These are phyloP conservation scores for Bilobella aurantiaca DNA, from an alignment of 1,140 invertebrate genomes.

Conservation along the genomic window DNA sequence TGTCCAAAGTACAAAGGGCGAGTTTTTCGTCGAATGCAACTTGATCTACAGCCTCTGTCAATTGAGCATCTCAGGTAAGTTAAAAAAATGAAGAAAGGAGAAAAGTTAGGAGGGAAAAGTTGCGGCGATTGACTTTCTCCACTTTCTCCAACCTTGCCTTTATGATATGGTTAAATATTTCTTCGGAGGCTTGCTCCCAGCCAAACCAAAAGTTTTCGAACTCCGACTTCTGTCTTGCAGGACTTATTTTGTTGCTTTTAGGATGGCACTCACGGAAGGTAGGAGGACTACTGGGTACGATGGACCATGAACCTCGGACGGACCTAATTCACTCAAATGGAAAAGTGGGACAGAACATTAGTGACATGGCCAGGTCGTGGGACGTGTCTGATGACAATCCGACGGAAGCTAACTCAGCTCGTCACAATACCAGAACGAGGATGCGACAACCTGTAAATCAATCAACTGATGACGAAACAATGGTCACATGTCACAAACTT, in stretches of 20 bases:
- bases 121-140: not conserved
- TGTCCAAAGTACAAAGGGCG: conserved; percentile 17
- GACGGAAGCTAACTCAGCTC: conserved; percentile 4
- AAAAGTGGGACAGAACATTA: conserved; percentile 41
- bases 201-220: too few relatives aligned
- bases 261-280: conserved; percentile 77
- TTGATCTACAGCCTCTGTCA: conserved; percentile 25
- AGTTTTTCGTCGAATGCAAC: conserved; percentile 23
- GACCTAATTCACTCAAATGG: conserved; percentile 58
- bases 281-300: conserved; percentile 74
- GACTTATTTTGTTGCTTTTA: conserved; percentile 41
- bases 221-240: too few relatives aligned
- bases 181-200: too few relatives aligned
- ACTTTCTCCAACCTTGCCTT: not conserved
- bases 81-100: not conserved
- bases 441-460: too few relatives aligned
- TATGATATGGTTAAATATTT: not conserved
- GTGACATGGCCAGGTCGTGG: conserved; percentile 41
- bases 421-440: not conserved
- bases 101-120: not conserved
- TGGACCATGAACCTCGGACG: conserved; percentile 75
- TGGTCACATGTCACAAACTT: conserved; percentile 13
- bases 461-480: too few relatives aligned
- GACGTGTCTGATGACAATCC: conserved; percentile 28
- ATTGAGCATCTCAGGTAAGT: conserved; percentile 28